Percentiles rank a stretch among this genome's conserved stretches.
Conservation (phyloP, 2,113 vertebrate species). For the Eidolon helvum region DNA sequence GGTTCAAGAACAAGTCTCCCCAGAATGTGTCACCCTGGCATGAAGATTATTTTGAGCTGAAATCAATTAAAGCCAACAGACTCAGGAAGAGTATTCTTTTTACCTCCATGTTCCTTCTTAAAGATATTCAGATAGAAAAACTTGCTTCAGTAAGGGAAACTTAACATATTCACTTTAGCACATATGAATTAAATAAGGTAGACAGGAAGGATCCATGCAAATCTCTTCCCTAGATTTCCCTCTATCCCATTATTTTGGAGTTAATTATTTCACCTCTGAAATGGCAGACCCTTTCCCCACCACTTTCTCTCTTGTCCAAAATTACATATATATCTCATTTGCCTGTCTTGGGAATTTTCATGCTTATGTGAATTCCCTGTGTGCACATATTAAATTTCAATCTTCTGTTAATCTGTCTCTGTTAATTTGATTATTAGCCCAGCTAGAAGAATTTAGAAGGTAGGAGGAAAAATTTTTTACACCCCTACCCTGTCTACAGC, state of each 20-base stretch:
- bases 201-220: neutral
- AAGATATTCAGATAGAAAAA: neutral
- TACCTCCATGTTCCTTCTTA: neutral
- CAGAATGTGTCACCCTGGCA: neutral
- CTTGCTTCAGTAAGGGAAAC: neutral
- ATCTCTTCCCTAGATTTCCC: neutral
- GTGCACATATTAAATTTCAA: neutral
- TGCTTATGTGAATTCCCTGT: neutral
- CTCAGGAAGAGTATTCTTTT: neutral
- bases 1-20: too few species aligned
- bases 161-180: neutral
- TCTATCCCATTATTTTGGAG: neutral
- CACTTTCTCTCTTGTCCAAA: neutral
- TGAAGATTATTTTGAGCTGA: neutral
- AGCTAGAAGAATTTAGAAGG: neutral
- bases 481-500: neutral
- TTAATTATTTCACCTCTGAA: neutral
- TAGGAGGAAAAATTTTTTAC: neutral
- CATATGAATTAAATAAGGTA: neutral
- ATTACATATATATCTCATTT: neutral
- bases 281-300: neutral
- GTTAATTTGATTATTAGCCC: neutral
- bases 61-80: neutral
- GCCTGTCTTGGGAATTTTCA: neutral
- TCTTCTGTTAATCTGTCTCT: neutral